These are phyloP conservation scores for Chymomyza caudatula DNA, from an alignment of 2,888 invertebrate species.

Conservation along the genomic window DNA sequence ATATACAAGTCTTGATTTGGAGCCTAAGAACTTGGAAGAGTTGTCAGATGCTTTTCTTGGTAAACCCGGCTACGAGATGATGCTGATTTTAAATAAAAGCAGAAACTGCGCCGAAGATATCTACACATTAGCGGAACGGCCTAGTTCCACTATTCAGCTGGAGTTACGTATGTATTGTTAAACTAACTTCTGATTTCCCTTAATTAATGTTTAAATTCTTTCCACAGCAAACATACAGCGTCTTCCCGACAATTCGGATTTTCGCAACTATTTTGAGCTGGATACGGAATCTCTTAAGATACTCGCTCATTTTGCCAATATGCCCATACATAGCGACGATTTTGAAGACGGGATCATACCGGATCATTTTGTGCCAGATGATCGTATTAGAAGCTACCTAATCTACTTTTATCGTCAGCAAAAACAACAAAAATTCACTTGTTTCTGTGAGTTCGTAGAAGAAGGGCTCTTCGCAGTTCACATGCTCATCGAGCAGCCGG, in stretches of 20 bases:
- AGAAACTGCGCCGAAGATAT: too few relatives aligned
- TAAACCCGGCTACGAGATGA: too few relatives aligned
- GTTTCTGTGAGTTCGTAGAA: conserved; percentile 13
- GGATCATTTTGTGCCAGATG: neutral
- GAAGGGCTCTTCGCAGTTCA: conserved; percentile 14
- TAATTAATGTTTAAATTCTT: too few relatives aligned
- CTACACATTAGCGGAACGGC: too few relatives aligned
- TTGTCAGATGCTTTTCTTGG: too few relatives aligned
- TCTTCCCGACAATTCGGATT: neutral
- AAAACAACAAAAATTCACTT: neutral
- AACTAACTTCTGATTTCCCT: too few relatives aligned
- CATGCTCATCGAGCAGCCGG: neutral
- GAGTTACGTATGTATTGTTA: too few relatives aligned
- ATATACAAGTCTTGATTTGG: too few relatives aligned
- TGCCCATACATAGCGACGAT: neutral
- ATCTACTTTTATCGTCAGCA: conserved; percentile 4
- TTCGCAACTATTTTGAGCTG: conserved; percentile 14
- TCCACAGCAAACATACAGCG: neutral
- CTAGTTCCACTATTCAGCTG: too few relatives aligned
- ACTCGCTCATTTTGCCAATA: neutral
- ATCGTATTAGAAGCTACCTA: neutral
- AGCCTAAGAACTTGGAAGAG: too few relatives aligned
- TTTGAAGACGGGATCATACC: neutral
- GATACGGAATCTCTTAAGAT: neutral
- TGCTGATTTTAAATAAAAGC: too few relatives aligned